Base-by-base conservation (phyloP, 2,113 vertebrate genomes). In the Phasianus colchicus region DNA sequence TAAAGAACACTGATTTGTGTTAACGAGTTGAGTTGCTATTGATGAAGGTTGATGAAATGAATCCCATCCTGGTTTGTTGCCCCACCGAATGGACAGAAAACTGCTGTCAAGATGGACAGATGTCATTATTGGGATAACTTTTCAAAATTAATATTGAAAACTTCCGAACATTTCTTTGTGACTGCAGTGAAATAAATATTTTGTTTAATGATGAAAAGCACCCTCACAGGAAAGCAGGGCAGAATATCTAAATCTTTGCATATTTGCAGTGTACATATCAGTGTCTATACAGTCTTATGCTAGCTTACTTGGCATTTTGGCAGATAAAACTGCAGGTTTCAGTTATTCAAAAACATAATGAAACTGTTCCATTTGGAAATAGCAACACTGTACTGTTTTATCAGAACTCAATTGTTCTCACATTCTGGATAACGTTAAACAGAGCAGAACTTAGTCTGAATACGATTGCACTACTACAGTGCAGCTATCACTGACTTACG, bases 61-160 rank as follows among this genome's bases (percentile, higher is more conserved):
- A 45, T 15, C 9, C 6, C 0, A 0, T 12, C 27, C 1, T 0
- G 13, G 17, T 54, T 76, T 83, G 27, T 48, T 76, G 22, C 11
- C n/a, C 11, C 30, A 66, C 22, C 25, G 48, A 29, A 43, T 8
- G 17, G 48, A 65, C 63, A 24, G 32, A 55, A 76, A 55, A 47
- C 16, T 52, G 13, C 30, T 58, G 21, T 64, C 21, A 19, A 38
- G 63, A 87, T 34, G 6, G 45, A 13, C 30, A 54, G 30, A 30
- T 61, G 54, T 18, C 15, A 14, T 21, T 43, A 30, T 9, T 52
- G 14, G 60, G 29, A 32, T 52, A n/a, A 42, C 4, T 18, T 64
- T 40, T 78, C 21, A 64, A 64, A 64, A 78, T 20, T 38, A 38
- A 38, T 38, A 38, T 29, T 10, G 6, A 71, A 55, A 7, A 42